These are phyloP conservation scores for Acanthochromis polyacanthus DNA, from an alignment of 2,113 vertebrate species.

Conservation along the genomic window DNA sequence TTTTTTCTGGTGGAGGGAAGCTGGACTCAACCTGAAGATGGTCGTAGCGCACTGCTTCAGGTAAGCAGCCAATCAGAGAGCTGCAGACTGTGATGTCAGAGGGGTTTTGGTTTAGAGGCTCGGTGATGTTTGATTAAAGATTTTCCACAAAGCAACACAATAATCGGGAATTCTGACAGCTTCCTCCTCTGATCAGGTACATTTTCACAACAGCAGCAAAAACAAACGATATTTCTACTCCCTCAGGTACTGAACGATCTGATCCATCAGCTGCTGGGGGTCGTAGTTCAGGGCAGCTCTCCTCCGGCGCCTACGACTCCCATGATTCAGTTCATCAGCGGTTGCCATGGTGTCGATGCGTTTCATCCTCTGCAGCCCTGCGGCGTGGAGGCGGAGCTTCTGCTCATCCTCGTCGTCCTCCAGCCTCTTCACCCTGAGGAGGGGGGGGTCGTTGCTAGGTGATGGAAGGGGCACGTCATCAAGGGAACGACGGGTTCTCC, in stretches of 20 bases:
- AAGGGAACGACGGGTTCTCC: conserved; percentile 80
- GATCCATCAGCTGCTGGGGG: conserved; percentile 78
- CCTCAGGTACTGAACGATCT: conserved; percentile 81
- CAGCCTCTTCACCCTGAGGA: conserved; percentile 84
- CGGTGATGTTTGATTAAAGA: conserved; percentile 24
- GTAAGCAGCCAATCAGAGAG: conserved; percentile 34
- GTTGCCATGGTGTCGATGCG: conserved; percentile 73
- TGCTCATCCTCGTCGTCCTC: conserved; percentile 68
- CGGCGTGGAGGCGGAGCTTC: conserved; percentile 24
- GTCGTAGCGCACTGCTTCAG: conserved; percentile 7
- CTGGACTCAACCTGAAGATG: too few relatives aligned
- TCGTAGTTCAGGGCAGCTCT: conserved; percentile 72
- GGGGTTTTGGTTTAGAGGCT: neutral
- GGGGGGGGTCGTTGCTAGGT: conserved; percentile 70
- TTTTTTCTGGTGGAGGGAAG: conserved; percentile 3
- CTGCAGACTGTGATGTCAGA: neutral
- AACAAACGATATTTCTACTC: conserved; percentile 49
- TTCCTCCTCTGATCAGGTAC: neutral
- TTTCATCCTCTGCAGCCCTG: conserved; percentile 82
- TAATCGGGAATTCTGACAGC: too few relatives aligned
- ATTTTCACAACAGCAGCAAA: conserved; percentile 60
- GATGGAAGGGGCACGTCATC: conserved; percentile 60
- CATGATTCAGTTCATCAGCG: conserved; percentile 49
- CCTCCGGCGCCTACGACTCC: conserved; percentile 70
- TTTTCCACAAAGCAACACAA: neutral